Percentiles rank a stretch among this genome's conserved stretches.
Conservation (phyloP, 1,140 invertebrate species). For the Polyergus mexicanus region DNA sequence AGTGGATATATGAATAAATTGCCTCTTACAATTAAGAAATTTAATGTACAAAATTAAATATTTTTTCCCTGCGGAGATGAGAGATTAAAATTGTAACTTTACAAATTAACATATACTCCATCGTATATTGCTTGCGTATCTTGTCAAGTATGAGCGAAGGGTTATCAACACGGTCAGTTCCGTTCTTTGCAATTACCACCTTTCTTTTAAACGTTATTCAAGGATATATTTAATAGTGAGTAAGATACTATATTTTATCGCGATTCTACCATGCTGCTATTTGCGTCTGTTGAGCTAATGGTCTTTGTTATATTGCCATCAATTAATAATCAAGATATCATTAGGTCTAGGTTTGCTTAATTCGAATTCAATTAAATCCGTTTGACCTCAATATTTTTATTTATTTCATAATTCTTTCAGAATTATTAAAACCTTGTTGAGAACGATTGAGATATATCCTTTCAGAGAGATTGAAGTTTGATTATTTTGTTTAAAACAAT, state of each 20-base stretch:
- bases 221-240: constrained; percentile 57
- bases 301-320: constrained; percentile 50
- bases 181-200: background rate
- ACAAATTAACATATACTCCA: constrained; percentile 6
- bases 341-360: constrained; percentile 22
- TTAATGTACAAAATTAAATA: constrained; percentile 33
- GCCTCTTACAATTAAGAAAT: background rate
- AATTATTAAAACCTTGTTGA: background rate
- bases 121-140: background rate
- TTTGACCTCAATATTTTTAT: constrained; percentile 19
- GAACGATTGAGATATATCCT: background rate
- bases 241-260: constrained; percentile 40
- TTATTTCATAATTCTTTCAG: background rate
- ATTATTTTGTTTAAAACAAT: background rate
- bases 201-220: constrained; percentile 52
- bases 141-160: constrained; percentile 46
- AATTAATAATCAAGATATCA: constrained; percentile 33
- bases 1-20: constrained; percentile 34
- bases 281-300: constrained; percentile 4
- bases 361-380: constrained; percentile 28
- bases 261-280: constrained; percentile 31
- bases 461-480: background rate
- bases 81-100: constrained; percentile 11
- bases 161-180: constrained; percentile 46
- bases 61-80: background rate